A percentile compares a stretch with the other conserved stretches of the same genome.
These are phyloP conservation scores for Ammodytes dubius DNA, from an alignment of 2,113 vertebrate genomes.

Conservation along the genomic window DNA sequence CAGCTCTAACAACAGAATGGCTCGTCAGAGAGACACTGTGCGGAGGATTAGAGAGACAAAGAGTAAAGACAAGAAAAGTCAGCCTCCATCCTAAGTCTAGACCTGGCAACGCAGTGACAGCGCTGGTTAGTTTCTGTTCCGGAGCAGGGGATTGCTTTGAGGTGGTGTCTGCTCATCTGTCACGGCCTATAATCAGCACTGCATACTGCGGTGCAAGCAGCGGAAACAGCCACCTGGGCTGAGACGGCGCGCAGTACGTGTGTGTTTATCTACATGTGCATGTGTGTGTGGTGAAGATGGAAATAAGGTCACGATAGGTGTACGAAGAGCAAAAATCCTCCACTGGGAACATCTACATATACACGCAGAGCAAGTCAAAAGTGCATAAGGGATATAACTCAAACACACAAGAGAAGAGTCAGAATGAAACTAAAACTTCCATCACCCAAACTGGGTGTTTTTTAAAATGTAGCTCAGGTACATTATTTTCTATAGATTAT, in stretches of 20 bases:
- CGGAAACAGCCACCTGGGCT: constrained; percentile 60
- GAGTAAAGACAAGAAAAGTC: constrained; percentile 28
- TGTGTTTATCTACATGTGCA: constrained; percentile 2
- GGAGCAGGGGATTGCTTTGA: constrained; percentile 38
- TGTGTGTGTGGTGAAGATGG: constrained; percentile 11
- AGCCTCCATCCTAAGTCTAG: neutral
- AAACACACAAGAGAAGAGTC: neutral
- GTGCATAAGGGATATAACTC: neutral
- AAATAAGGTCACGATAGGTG: constrained; percentile 61
- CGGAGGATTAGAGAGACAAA: neutral
- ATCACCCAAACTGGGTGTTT: neutral
- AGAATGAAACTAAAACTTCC: constrained; percentile 16
- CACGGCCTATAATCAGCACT: constrained; percentile 47
- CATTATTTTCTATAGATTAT: neutral
- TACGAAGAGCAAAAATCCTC: constrained; percentile 38
- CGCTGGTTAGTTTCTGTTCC: constrained; percentile 25
- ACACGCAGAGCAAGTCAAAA: constrained; percentile 7
- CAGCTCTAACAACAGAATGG: constrained; percentile 7
- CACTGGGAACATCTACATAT: constrained; percentile 25
- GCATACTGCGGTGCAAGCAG: constrained; percentile 33
- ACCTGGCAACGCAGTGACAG: neutral
- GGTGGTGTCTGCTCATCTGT: constrained; percentile 51
- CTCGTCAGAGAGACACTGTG: neutral
- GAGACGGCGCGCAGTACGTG: neutral
- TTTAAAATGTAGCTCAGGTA: neutral